Percentiles rank a stretch among this genome's conserved stretches.
Conservation (phyloP, 2,888 invertebrate species). For the Phlogophora meticulosa region DNA sequence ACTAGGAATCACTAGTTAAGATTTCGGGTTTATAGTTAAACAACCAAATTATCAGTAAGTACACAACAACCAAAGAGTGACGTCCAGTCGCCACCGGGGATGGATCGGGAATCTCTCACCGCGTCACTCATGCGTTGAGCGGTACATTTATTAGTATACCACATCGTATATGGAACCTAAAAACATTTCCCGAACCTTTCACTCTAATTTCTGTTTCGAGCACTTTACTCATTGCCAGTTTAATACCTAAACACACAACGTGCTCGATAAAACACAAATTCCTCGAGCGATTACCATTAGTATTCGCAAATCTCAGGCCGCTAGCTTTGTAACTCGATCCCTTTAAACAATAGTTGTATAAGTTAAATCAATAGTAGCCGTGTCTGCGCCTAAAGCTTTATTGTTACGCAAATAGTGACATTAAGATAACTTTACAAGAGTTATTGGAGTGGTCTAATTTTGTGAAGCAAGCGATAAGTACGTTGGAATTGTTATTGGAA, state of each 20-base stretch:
- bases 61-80: too few species aligned
- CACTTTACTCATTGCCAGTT: too few species aligned
- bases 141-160: too few species aligned
- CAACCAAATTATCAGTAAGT: too few species aligned
- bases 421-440: constrained; percentile 53
- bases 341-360: constrained; percentile 49
- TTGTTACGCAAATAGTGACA: constrained; percentile 62
- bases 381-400: constrained; percentile 65
- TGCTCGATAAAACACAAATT: constrained; percentile 50
- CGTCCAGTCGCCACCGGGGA: too few species aligned
- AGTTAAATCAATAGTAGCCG: constrained; percentile 54
- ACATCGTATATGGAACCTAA: too few species aligned
- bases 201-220: too few species aligned
- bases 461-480: constrained; percentile 57
- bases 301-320: constrained; percentile 57
- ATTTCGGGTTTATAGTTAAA: too few species aligned
- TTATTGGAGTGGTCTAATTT: constrained; percentile 60
- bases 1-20: too few species aligned
- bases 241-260: constrained; percentile 17
- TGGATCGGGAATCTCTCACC: too few species aligned
- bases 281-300: constrained; percentile 57
- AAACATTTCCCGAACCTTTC: too few species aligned
- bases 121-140: too few species aligned
- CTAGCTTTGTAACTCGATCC: constrained; percentile 58
- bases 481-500: constrained; percentile 35